Conservation (phyloP, 2,797 vertebrate species). For the Chelonia mydas region DNA sequence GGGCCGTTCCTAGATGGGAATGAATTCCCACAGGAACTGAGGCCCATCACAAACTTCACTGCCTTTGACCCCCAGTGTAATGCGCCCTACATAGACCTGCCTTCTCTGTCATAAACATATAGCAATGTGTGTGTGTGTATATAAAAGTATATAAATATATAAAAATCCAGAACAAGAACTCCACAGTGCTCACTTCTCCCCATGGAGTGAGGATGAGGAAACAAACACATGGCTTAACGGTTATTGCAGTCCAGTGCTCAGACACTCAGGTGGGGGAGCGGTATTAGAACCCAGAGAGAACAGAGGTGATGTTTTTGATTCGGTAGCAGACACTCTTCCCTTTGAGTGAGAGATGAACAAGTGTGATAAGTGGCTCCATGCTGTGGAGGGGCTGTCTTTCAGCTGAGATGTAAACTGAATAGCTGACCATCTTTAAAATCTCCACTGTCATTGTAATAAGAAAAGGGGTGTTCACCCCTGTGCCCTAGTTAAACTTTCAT, state of each 20-base stretch:
- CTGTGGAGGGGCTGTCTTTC: neutral
- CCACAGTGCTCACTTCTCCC: too few relatives aligned
- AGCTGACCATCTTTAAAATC: neutral
- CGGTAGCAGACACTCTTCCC: fast-evolving
- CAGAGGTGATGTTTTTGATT: neutral
- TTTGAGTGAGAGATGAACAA: neutral
- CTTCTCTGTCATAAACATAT: neutral
- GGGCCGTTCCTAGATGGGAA: fast-evolving
- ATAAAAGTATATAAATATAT: too few relatives aligned
- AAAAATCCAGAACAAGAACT: neutral
- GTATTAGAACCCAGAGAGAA: neutral
- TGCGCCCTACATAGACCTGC: fast-evolving
- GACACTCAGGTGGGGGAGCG: neutral
- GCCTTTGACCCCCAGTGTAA: neutral
- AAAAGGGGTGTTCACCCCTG: neutral
- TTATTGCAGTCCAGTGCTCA: too few relatives aligned
- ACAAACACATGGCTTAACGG: neutral
- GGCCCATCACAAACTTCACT: neutral
- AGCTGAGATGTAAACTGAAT: neutral
- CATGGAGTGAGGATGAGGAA: neutral
- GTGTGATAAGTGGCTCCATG: neutral
- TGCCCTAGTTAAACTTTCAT: neutral
- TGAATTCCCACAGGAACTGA: fast-evolving
- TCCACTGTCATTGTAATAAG: neutral
- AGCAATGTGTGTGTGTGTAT: too few relatives aligned